Evolutionary conservation across 37 sponge, comb jelly and placozoan species (phyloP), one percentile per base, ranked within the genome.

Genomic region (Haliclona indistincta): DNA sequence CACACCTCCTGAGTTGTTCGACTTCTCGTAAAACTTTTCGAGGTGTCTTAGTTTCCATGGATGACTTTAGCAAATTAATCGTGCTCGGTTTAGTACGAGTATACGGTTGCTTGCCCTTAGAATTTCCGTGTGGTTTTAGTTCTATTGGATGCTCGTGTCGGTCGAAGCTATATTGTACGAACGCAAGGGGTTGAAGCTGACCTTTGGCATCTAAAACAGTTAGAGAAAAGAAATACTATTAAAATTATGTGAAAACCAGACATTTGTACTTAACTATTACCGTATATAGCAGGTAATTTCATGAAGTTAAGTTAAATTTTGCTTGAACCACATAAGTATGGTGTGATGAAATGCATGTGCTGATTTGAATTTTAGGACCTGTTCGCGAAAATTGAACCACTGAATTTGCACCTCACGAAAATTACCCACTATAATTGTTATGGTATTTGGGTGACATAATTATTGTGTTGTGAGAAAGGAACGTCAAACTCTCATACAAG

Each of bases 31-130:
- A 38, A 5, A 60, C 75, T 36, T 32, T n/a, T 20, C 56, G 6
- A n/a, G 63, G 63, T 2, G 34, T 61, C 62, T 56, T 61, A 30
- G 10, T 75, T 13, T 75, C 63, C 38, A 32, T 19, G 8, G 13
- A 8, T 13, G 8, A 17, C 51, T 69, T 69, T 20, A 69, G n/a
- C n/a, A 61, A 17, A 5, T 58, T 35, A 19, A 75, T 6, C 23
- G 75, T 61, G 58, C 63, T 75, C 42, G 63, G 75, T 40, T 75
- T 75, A 25, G 75, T 75, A 22, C 75, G 63, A n/a, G n/a, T n/a
- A 5, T n/a, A 4, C 34, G 56, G 56, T 7, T 7, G 5, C 30
- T 61, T 58, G 32, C 30, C 38, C 5, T 38, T 58, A 3, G 75
- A 62, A 29, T 75, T 75, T 2, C 75, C 75, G 58, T 61, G 75